phyloP scores from a whole-genome alignment of 2,797 vertebrate species.

The Paratrypauchen microcephalus region DNA sequence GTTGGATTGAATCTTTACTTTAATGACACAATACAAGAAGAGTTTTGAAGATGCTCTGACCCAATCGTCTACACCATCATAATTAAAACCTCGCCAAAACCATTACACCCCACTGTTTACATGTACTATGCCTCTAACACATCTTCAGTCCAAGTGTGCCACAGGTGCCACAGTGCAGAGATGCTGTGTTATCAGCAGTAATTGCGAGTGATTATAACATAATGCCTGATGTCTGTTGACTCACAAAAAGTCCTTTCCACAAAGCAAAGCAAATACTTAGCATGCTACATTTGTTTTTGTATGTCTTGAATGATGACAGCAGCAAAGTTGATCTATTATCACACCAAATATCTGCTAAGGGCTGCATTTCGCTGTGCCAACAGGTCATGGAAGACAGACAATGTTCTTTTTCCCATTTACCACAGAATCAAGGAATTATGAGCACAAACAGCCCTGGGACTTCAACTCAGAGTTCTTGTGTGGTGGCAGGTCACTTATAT shows the following conservation, averaged over 20 bases:
- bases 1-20: neutral
- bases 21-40: neutral
- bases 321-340: conserved; percentile 51
- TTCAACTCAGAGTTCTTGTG: conserved; percentile 42
- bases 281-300: conserved; percentile 16
- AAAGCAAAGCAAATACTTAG: conserved; percentile 3
- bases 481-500: conserved; percentile 5
- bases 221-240: too few species aligned
- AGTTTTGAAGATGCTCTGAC: neutral
- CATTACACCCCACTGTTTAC: too few species aligned
- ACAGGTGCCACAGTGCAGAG: neutral
- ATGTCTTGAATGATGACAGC: conserved; percentile 20
- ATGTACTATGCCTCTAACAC: neutral
- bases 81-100: neutral
- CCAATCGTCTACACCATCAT: neutral
- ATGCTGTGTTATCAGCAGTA: neutral
- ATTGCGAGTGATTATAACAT: neutral
- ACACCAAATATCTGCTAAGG: conserved; percentile 49
- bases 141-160: neutral
- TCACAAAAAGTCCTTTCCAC: neutral
- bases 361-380: conserved; percentile 61
- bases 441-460: conserved; percentile 59
- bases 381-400: conserved; percentile 67
- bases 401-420: conserved; percentile 55
- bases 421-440: conserved; percentile 55